Base-by-base conservation (phyloP, 2,888 invertebrate genomes). In the Heliothis peltigera region DNA sequence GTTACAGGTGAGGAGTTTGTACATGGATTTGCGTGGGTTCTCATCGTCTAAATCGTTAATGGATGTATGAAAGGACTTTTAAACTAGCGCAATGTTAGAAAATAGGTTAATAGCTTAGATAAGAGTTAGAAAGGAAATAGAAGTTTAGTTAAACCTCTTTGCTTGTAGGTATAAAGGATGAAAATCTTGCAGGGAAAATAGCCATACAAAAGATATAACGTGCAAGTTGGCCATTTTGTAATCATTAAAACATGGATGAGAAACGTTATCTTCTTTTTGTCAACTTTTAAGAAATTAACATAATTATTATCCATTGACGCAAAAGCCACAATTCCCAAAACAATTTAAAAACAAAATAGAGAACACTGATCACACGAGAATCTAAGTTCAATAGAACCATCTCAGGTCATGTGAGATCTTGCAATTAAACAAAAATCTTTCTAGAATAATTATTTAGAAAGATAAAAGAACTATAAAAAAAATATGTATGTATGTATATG, bases 321-420 rank as follows among this genome's bases (percentile, higher is more conserved):
- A 39, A 12, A 32, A 32, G 32, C 10, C 32, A 8, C 32, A 32
- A 12, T 39, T 39, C n/a, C 39, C 39, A 39, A 39, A 39, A 46
- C 19, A 46, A 12, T 25, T n/a, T 39, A 53, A 18, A 42, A 68
- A 54, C 42, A 21, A 47, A 63, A 46, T 12, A 21, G 18, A 39
- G 19, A 39, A 39, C 39, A 39, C 39, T 5, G 39, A 39, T 39
- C 39, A 7, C 64, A 2, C 22, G 57, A 19, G 42, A 55, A 47
- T 60, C 51, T 63, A 77, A 70, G 77, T 79, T 75, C 80, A 79
- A 72, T 55, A 75, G 66, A 73, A 73, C 75, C 72, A 70, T 73
- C 75, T 67, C 10, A 56, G 56, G 70, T 64, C 70, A 70, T 73
- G 64, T 76, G 67, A 80, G 80, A 66, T 75, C 53, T 61, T 46